These are phyloP conservation scores for Sminthurides bifidus DNA, from an alignment of 1,140 invertebrate species.

Conservation along the genomic window DNA sequence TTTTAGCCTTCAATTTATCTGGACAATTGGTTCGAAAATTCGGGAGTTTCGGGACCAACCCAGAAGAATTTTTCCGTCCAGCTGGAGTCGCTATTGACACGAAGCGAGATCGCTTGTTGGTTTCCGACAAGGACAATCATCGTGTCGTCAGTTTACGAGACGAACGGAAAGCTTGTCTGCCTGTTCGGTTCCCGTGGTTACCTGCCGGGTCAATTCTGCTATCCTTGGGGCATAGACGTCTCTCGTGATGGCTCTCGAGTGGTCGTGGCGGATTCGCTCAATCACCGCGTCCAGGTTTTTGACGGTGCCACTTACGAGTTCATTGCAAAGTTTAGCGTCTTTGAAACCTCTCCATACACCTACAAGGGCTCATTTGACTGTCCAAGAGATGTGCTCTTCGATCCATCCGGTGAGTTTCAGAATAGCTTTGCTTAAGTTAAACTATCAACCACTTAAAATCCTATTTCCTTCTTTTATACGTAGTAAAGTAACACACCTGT, in stretches of 20 bases:
- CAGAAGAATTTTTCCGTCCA: constrained; percentile 67
- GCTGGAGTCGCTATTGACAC: constrained; percentile 71
- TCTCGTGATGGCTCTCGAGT: constrained; percentile 60
- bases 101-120: constrained; percentile 61
- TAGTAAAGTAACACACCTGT: too few relatives aligned
- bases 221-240: constrained; percentile 90
- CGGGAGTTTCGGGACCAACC: not conserved
- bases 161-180: constrained; percentile 62
- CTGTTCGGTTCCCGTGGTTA: constrained; percentile 79
- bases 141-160: constrained; percentile 73
- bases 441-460: too few relatives aligned
- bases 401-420: constrained; percentile 51
- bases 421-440: too few relatives aligned
- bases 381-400: constrained; percentile 79
- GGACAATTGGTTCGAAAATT: not conserved
- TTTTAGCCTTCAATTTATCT: not conserved
- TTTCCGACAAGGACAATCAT: constrained; percentile 93
- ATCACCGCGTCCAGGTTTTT: constrained; percentile 82
- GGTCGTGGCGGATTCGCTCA: constrained; percentile 81
- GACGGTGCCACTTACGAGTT: constrained; percentile 61
- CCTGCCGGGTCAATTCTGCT: constrained; percentile 77
- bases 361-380: constrained; percentile 56
- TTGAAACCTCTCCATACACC: not conserved
- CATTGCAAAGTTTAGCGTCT: constrained; percentile 48
- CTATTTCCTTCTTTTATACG: too few relatives aligned